These are phyloP conservation scores for Bombyx mandarina DNA, from an alignment of 1,140 invertebrate species.

Conservation along the genomic window DNA sequence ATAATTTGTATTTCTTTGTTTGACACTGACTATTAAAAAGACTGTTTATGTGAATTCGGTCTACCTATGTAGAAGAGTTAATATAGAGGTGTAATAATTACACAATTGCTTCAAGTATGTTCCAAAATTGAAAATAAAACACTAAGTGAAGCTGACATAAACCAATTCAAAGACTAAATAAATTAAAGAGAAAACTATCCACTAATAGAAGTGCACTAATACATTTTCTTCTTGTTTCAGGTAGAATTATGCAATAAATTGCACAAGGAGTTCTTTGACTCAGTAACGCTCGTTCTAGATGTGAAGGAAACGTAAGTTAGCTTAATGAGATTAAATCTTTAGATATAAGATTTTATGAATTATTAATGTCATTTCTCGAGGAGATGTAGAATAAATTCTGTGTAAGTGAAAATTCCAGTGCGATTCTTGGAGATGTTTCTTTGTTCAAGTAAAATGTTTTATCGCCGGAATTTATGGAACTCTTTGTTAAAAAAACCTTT, in stretches of 20 bases:
- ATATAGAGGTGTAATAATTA: too few species aligned
- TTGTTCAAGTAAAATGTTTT: constrained; percentile 1
- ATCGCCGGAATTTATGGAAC: background rate
- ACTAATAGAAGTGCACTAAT: constrained; percentile 43
- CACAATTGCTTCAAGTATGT: too few species aligned
- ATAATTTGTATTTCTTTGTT: too few species aligned
- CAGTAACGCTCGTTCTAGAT: constrained; percentile 31
- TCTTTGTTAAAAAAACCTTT: constrained; percentile 4
- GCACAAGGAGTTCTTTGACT: constrained; percentile 58
- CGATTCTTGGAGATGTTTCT: background rate
- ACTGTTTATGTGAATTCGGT: too few species aligned
- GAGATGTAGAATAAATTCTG: constrained; percentile 15
- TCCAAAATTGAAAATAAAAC: too few species aligned
- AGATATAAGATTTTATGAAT: constrained; percentile 28
- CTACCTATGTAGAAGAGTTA: too few species aligned
- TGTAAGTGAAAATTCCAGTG: constrained; percentile 11
- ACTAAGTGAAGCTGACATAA: too few species aligned
- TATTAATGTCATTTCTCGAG: constrained; percentile 17
- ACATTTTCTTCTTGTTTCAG: constrained; percentile 69
- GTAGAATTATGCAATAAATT: constrained; percentile 70
- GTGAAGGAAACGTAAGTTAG: constrained; percentile 58
- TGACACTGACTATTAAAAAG: too few species aligned
- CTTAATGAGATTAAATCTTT: constrained; percentile 32
- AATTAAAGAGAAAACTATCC: constrained; percentile 4
- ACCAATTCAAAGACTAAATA: too few species aligned